A percentile compares a stretch with the other conserved stretches of the same genome.
Conservation (phyloP, 2,797 vertebrate species). For the Pantherophis alleghaniensis region DNA sequence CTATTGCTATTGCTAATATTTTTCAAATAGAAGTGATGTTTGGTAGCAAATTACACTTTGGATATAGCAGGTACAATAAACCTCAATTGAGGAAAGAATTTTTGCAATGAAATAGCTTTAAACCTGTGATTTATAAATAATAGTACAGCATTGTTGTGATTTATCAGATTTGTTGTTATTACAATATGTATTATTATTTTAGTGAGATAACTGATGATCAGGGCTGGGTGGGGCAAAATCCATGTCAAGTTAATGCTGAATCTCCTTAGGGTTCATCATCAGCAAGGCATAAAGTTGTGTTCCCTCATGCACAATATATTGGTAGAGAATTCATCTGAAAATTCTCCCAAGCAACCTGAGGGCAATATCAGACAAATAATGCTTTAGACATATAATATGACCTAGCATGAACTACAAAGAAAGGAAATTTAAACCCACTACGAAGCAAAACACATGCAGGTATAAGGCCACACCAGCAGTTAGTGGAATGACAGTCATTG, state of each 20-base stretch:
- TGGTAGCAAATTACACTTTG: neutral
- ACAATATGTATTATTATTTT: neutral
- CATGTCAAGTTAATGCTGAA: neutral
- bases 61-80: neutral
- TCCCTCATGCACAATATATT: neutral
- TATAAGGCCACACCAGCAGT: neutral
- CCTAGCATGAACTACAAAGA: constrained; percentile 16
- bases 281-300: neutral
- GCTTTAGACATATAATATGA: neutral
- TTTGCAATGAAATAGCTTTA: neutral
- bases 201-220: neutral
- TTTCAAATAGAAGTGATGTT: neutral
- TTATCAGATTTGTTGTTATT: neutral
- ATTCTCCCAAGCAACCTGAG: neutral
- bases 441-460: neutral
- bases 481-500: constrained; percentile 1
- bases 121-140: neutral
- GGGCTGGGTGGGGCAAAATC: neutral
- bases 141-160: neutral
- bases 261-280: neutral
- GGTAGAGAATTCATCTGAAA: neutral
- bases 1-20: neutral
- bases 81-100: neutral
- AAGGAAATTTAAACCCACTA: neutral
- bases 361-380: neutral